phyloP scores from a whole-genome alignment of 2,113 vertebrate species.

The Ceratotherium simum region DNA sequence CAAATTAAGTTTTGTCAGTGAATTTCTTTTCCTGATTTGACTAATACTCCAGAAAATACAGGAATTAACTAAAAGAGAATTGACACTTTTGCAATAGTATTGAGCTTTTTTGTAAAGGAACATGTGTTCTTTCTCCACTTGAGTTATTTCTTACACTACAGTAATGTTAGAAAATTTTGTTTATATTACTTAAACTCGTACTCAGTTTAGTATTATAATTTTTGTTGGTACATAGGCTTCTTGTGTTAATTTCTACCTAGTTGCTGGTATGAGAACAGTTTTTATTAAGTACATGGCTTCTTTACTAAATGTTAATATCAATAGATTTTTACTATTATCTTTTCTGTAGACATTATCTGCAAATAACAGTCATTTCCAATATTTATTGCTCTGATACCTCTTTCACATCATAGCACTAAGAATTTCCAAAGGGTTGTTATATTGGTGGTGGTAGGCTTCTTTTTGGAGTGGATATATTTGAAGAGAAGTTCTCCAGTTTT shows the following conservation, averaged over 20 bases:
- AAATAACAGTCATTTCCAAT: not conserved
- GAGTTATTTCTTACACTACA: not conserved
- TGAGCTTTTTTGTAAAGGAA: not conserved
- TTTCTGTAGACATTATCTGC: not conserved
- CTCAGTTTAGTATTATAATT: not conserved
- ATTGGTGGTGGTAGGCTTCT: not conserved
- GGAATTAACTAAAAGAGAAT: not conserved
- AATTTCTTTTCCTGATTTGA: constrained; percentile 4
- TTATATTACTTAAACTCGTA: not conserved
- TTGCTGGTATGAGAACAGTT: not conserved
- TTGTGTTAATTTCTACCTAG: not conserved
- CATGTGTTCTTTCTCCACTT: not conserved
- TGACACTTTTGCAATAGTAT: not conserved
- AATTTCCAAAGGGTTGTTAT: not conserved
- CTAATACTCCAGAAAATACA: not conserved
- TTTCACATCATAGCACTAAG: not conserved
- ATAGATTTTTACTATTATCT: not conserved
- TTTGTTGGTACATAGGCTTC: not conserved
- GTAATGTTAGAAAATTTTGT: not conserved
- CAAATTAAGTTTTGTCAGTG: not conserved
- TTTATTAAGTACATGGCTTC: not conserved
- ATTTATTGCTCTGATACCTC: not conserved
- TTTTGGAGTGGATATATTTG: not conserved
- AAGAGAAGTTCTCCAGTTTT: not conserved
- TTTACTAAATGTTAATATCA: not conserved